Base-by-base conservation (phyloP, 2,888 invertebrate species). In the Eilema caniola region DNA sequence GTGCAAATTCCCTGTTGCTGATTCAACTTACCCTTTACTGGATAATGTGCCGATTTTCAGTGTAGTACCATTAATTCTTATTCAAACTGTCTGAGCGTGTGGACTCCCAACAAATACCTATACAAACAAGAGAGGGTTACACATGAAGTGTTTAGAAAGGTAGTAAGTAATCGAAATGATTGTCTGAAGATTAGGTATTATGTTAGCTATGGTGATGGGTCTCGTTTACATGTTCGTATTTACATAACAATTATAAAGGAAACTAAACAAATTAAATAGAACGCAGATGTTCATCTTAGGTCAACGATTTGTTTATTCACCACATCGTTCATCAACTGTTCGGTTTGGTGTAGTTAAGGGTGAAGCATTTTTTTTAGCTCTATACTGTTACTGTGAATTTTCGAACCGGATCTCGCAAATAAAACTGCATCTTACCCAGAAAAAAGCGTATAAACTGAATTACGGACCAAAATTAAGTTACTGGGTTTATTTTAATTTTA, bases 1-100 rank as follows among this genome's bases (percentile, higher is more conserved):
- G n/a, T 53, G 53, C n/a, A 8, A 53, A 53, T 53, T n/a, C 53
- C n/a, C 53, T n/a, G 53, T 7, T n/a, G 53, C n/a, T 53, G 53
- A 53, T 53, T 53, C 53, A 53, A 53, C n/a, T n/a, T n/a, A 47
- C 59, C 59, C 59, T 16, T 59, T 59, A 59, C 25, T 25, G 16
- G 24, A 53, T 53, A 53, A 53, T 53, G n/a, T 53, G 53, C 53
- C 53, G 53, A 53, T 53, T n/a, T 53, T 53, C n/a, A 31, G 31
- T 28, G 59, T 28, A 61, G 60, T 25, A 28, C 10, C 60, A 23
- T 16, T 62, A 23, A 62, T 41, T 64, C 53, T 4, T 53, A 8
- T 64, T 14, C 28, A n/a, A 28, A 10, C 25, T 64, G 28, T 28
- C 25, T 25, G 20, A 63, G 24, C 11, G 23, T n/a, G 53, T 53